Evolutionary conservation across 2,888 invertebrate genomes (phyloP).

Genomic region (Neocrepidodera transversa): DNA sequence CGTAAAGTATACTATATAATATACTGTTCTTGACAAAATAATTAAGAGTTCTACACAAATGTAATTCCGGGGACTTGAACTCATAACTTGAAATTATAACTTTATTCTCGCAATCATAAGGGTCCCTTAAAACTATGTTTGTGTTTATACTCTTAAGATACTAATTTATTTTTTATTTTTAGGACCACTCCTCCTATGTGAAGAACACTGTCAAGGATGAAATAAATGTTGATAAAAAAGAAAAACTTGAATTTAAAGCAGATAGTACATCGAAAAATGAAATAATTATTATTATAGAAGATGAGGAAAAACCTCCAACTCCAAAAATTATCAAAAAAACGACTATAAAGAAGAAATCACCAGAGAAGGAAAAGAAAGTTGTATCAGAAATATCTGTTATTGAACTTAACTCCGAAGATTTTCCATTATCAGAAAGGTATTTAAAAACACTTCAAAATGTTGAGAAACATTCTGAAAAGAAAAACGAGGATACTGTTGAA

Average conservation of each 20-base stretch:
- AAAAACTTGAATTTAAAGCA: slow-evolving; percentile 20
- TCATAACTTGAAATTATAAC: slow-evolving; percentile 4
- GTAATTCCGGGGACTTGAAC: slow-evolving; percentile 40
- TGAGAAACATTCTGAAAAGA: not conserved
- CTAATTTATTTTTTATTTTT: slow-evolving; percentile 41
- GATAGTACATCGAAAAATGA: slow-evolving; percentile 19
- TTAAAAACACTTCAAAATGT: slow-evolving; percentile 1
- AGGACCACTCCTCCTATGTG: slow-evolving; percentile 43
- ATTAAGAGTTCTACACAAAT: slow-evolving; percentile 51
- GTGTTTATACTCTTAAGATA: slow-evolving; percentile 51
- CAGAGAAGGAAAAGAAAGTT: not conserved
- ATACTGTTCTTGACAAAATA: slow-evolving; percentile 29
- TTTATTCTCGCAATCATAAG: slow-evolving; percentile 15
- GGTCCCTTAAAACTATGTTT: slow-evolving; percentile 46
- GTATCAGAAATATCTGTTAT: slow-evolving; percentile 5
- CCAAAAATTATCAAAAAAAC: slow-evolving; percentile 1
- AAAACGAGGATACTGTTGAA: not conserved
- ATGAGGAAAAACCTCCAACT: slow-evolving; percentile 28
- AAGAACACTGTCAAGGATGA: not conserved
- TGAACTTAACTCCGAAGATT: slow-evolving; percentile 20
- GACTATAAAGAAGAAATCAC: not conserved
- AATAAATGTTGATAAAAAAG: slow-evolving; percentile 7
- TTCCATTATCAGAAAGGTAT: slow-evolving; percentile 1
- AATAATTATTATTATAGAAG: slow-evolving; percentile 39
- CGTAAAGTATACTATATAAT: slow-evolving; percentile 26